A percentile compares a stretch with the other conserved stretches of the same genome.
Evolutionary conservation across 1,140 invertebrate species (phyloP).

Genomic region (Polypedilum pembai): DNA sequence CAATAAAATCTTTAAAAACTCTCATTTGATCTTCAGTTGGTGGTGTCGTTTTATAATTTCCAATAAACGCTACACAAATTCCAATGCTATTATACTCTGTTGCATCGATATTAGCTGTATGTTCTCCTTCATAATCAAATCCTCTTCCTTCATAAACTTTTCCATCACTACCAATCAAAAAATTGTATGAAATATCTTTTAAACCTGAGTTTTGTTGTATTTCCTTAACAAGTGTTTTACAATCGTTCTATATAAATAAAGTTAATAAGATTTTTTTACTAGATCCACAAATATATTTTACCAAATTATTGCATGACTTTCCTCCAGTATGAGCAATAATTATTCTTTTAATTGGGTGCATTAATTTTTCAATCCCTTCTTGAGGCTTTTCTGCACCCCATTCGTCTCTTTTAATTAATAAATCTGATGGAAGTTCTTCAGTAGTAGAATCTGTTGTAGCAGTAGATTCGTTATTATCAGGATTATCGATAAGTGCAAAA

Average conservation of each 20-base stretch:
- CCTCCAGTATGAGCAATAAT: constrained; percentile 51
- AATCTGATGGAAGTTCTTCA: not conserved
- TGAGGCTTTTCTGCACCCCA: constrained; percentile 52
- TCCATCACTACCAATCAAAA: too few relatives aligned
- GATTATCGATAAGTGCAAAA: too few relatives aligned
- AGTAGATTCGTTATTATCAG: too few relatives aligned
- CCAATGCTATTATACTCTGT: constrained; percentile 51
- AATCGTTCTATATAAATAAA: constrained; percentile 35
- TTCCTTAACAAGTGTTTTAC: constrained; percentile 42
- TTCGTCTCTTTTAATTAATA: constrained; percentile 39
- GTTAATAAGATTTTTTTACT: not conserved
- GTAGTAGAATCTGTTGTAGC: too few relatives aligned
- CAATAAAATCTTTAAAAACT: not conserved
- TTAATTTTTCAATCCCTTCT: too few relatives aligned
- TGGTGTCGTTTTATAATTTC: constrained; percentile 41
- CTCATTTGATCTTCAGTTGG: constrained; percentile 25
- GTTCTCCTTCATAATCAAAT: constrained; percentile 35
- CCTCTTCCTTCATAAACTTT: too few relatives aligned
- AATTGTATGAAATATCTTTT: too few relatives aligned
- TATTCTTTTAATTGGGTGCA: constrained; percentile 45
- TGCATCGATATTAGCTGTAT: constrained; percentile 49
- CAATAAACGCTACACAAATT: constrained; percentile 52
- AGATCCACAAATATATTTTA: constrained; percentile 30
- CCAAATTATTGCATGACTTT: constrained; percentile 44
- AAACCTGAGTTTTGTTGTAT: constrained; percentile 45